Percentiles rank a stretch among this genome's conserved stretches.
Conservation (phyloP, 2,113 vertebrate genomes). For the Phocoena sinus region DNA sequence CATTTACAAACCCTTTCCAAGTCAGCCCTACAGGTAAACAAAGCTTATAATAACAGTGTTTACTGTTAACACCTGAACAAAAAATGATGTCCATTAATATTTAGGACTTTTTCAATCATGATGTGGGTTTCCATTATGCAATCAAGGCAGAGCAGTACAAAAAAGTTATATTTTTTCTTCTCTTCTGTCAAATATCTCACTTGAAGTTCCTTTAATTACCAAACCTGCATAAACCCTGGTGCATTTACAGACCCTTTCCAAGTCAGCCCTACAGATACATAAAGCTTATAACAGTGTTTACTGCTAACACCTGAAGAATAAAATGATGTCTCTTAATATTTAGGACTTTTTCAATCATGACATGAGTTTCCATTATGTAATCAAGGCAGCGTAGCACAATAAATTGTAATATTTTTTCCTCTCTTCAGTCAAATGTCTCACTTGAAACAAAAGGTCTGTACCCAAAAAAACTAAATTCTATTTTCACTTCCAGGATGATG, state of each 20-base stretch:
- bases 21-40: background rate
- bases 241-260: background rate
- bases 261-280: background rate
- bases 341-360: background rate
- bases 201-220: conserved; percentile 33
- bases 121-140: background rate
- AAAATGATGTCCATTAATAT: background rate
- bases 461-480: conserved; percentile 49
- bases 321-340: background rate
- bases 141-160: background rate
- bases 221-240: background rate
- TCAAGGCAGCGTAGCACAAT: background rate
- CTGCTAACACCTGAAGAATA: conserved; percentile 5
- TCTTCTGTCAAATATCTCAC: background rate
- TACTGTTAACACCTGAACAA: background rate
- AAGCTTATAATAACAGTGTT: background rate
- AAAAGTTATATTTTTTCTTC: background rate
- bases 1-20: background rate
- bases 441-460: background rate
- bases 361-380: background rate
- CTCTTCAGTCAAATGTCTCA: background rate
- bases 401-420: background rate
- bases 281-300: background rate
- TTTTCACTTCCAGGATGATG: conserved; percentile 2
- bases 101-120: background rate